Percentiles rank a stretch among this genome's conserved stretches.
These are phyloP conservation scores for Dromiciops gliroides DNA, from an alignment of 2,113 vertebrate species.

Conservation along the genomic window DNA sequence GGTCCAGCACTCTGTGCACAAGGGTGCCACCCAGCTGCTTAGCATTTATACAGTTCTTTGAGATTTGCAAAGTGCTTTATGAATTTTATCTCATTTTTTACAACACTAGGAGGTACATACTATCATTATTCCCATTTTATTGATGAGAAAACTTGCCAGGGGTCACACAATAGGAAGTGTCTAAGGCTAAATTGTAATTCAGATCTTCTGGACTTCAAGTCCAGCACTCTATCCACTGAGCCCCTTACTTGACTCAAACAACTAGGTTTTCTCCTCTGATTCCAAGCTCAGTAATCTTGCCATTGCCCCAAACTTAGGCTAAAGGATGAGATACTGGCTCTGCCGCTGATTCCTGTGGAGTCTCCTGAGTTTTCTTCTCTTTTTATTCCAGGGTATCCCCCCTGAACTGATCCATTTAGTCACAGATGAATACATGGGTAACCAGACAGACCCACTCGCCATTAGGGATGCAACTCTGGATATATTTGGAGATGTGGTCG, in stretches of 20 bases:
- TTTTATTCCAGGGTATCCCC: conserved; percentile 29
- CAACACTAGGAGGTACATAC: neutral
- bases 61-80: neutral
- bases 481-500: conserved; percentile 78
- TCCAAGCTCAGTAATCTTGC: neutral
- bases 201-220: neutral
- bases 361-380: conserved; percentile 1
- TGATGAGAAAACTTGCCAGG: neutral
- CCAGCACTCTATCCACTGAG: neutral
- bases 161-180: neutral
- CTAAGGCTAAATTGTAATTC: neutral
- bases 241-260: neutral
- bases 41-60: neutral
- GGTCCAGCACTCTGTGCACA: too few species aligned
- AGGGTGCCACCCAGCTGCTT: too few species aligned
- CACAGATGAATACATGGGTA: conserved; percentile 84
- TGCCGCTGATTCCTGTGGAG: neutral
- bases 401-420: conserved; percentile 62
- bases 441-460: conserved; percentile 76
- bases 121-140: neutral
- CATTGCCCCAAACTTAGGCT: neutral
- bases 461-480: conserved; percentile 82
- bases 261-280: neutral
- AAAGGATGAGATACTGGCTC: neutral
- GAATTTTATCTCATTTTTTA: neutral